A percentile compares a stretch with the other conserved stretches of the same genome.
Evolutionary conservation across 2,888 invertebrate genomes (phyloP).

Genomic region (Ennomos fuscantarius): DNA sequence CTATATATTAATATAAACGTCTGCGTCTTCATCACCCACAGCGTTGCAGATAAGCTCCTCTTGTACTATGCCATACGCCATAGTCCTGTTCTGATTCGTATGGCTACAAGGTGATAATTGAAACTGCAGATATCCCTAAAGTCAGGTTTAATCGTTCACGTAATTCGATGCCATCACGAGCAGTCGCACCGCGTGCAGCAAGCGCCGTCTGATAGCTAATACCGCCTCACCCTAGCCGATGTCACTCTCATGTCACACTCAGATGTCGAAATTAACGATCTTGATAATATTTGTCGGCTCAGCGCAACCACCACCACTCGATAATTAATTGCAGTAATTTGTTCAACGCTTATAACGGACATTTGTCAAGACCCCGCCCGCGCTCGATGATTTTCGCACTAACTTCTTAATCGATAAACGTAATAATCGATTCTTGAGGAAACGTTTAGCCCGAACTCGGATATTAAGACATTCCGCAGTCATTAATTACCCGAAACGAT

Average conservation of each 20-base stretch:
- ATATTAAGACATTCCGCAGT: slow-evolving; percentile 64
- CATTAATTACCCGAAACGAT: slow-evolving; percentile 69
- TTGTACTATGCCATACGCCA: too few species aligned
- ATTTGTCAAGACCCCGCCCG: slow-evolving; percentile 80
- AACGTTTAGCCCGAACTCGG: slow-evolving; percentile 61
- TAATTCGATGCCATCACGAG: slow-evolving; percentile 28
- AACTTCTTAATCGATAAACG: slow-evolving; percentile 80
- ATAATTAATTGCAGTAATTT: slow-evolving; percentile 83
- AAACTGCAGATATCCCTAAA: slow-evolving; percentile 5
- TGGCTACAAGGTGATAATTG: neutral
- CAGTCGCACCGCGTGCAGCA: slow-evolving; percentile 51
- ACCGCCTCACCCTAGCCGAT: slow-evolving; percentile 52
- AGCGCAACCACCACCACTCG: slow-evolving; percentile 72
- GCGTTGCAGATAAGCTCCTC: too few species aligned
- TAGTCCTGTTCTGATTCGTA: too few species aligned
- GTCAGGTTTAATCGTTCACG: slow-evolving; percentile 13
- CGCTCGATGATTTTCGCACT: slow-evolving; percentile 77
- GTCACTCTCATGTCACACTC: too few species aligned
- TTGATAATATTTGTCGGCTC: slow-evolving; percentile 84
- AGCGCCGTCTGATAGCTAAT: slow-evolving; percentile 64
- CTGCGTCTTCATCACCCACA: too few species aligned
- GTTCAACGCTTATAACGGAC: slow-evolving; percentile 81
- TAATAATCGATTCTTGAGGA: slow-evolving; percentile 68
- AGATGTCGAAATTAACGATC: slow-evolving; percentile 83
- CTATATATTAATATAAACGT: too few species aligned